Percentiles rank a stretch among this genome's conserved stretches.
These are phyloP conservation scores for Bubalus kerabau DNA, from an alignment of 2,113 vertebrate species.

Conservation along the genomic window DNA sequence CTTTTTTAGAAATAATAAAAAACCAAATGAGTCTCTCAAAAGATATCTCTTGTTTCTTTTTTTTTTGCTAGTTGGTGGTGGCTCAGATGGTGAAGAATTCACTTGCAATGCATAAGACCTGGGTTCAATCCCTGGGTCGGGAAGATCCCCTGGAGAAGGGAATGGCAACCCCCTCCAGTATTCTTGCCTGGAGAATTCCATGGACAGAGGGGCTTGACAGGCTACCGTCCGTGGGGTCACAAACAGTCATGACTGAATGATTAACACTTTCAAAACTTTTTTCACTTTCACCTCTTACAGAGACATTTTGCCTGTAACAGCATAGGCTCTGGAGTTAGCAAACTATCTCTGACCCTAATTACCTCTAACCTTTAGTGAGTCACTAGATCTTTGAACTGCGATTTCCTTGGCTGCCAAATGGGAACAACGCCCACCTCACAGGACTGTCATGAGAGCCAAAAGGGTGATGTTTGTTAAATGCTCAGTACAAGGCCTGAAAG, in stretches of 20 bases:
- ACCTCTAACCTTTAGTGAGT: neutral
- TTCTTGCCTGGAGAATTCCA: neutral
- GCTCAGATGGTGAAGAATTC: neutral
- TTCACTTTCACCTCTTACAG: neutral
- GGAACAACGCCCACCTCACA: neutral
- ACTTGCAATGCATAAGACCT: neutral
- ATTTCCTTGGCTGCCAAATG: neutral
- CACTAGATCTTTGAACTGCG: neutral
- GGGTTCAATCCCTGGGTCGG: neutral
- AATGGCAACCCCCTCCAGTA: neutral
- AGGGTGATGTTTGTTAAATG: neutral
- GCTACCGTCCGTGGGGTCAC: fast-evolving
- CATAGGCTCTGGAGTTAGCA: neutral
- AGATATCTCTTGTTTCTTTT: neutral
- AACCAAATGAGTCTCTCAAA: neutral
- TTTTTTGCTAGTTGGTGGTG: neutral
- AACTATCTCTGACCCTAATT: neutral
- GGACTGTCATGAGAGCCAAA: neutral
- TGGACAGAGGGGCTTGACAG: neutral
- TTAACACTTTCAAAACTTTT: neutral
- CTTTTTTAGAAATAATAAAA: neutral
- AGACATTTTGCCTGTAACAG: neutral
- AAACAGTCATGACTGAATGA: neutral
- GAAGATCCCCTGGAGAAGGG: neutral
- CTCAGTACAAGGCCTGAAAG: neutral